Evolutionary conservation across 2,888 invertebrate genomes (phyloP).

Genomic region (Stenichneumon culpator): DNA sequence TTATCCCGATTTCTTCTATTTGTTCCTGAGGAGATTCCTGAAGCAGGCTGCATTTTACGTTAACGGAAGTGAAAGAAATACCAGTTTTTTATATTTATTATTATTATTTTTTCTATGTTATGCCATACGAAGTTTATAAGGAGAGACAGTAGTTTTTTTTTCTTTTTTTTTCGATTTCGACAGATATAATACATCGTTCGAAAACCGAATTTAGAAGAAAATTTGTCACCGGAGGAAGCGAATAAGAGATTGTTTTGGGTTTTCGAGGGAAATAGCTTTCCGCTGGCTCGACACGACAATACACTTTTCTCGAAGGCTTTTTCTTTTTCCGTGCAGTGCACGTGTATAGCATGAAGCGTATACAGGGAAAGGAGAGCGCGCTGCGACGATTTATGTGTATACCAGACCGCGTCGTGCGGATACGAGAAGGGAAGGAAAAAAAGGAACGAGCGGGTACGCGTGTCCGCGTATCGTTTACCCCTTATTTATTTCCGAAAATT

Average conservation of each 20-base stretch:
- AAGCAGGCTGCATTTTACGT: neutral
- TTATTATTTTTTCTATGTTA: too few relatives aligned
- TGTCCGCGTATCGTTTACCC: slow-evolving; percentile 83
- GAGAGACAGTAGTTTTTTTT: too few relatives aligned
- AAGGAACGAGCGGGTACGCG: slow-evolving; percentile 72
- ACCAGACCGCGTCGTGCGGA: slow-evolving; percentile 18
- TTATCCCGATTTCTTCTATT: slow-evolving; percentile 10
- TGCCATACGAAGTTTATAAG: too few relatives aligned
- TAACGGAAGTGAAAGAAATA: neutral
- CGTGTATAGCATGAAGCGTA: neutral
- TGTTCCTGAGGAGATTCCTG: neutral
- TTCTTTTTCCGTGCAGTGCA: slow-evolving; percentile 15
- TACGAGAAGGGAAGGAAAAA: slow-evolving; percentile 34
- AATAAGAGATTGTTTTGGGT: slow-evolving; percentile 9
- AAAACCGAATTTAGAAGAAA: neutral
- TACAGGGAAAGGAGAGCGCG: slow-evolving; percentile 23
- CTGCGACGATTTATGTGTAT: slow-evolving; percentile 77
- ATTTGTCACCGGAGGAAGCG: neutral
- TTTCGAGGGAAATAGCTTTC: slow-evolving; percentile 35
- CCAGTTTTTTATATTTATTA: neutral
- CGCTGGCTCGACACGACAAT: slow-evolving; percentile 31
- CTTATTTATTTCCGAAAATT: slow-evolving; percentile 84
- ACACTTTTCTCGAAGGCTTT: slow-evolving; percentile 33
- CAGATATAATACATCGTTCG: too few relatives aligned
- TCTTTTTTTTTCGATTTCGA: too few relatives aligned